phyloP scores from a whole-genome alignment of 2,888 invertebrate species.

The Apomyelois bistriatella region DNA sequence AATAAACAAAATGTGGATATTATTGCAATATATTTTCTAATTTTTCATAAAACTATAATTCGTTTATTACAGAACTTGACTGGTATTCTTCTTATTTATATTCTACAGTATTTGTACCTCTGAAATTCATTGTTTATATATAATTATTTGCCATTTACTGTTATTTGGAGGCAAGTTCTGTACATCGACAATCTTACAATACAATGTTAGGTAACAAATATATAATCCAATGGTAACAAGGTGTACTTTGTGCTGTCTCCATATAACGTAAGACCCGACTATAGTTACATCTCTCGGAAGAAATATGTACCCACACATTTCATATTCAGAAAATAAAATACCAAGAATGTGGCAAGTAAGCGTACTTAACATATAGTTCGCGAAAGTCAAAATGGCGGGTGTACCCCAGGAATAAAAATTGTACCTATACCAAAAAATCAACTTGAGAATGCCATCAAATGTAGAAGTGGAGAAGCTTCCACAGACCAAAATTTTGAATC shows the following conservation, averaged over 20 bases:
- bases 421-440: too few relatives aligned
- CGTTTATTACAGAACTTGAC: background rate
- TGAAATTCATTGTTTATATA: background rate
- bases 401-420: too few relatives aligned
- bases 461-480: too few relatives aligned
- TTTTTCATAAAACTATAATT: background rate
- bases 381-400: too few relatives aligned
- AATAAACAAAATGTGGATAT: background rate
- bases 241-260: slow-evolving; percentile 1
- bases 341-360: too few relatives aligned
- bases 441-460: too few relatives aligned
- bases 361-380: too few relatives aligned
- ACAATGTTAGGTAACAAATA: slow-evolving; percentile 9
- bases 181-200: background rate
- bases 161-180: background rate
- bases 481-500: too few relatives aligned
- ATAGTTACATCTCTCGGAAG: background rate
- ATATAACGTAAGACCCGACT: background rate
- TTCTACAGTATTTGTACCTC: background rate
- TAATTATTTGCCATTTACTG: background rate
- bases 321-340: too few relatives aligned
- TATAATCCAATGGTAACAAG: slow-evolving; percentile 8
- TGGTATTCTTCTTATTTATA: background rate
- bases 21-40: slow-evolving; percentile 1
- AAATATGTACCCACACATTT: background rate